Percentiles rank a stretch among this genome's conserved stretches.
phyloP scores from a whole-genome alignment of 2,113 vertebrate species.

The Ammodramus savannarum region DNA sequence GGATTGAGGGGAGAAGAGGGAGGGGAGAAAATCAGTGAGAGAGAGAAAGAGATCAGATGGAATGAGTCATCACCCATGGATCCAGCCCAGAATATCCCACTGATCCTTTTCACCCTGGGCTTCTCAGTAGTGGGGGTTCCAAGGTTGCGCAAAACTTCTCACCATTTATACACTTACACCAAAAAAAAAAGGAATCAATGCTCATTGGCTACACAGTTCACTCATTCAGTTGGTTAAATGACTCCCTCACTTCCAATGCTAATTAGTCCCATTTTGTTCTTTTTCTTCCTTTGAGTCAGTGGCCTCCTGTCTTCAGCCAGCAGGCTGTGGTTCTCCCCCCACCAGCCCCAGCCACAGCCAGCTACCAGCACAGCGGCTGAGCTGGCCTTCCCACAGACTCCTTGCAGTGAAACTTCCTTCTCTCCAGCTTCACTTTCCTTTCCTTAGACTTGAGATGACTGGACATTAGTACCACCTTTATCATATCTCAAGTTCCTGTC shows the following conservation, averaged over 20 bases:
- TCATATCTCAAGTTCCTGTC: too few species aligned
- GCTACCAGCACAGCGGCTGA: neutral
- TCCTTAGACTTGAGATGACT: neutral
- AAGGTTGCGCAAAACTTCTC: neutral
- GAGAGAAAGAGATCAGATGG: neutral
- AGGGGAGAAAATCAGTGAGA: neutral
- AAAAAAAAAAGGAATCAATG: neutral
- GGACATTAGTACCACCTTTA: neutral
- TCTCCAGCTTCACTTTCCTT: neutral
- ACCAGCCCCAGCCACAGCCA: neutral
- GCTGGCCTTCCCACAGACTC: neutral
- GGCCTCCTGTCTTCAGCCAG: neutral
- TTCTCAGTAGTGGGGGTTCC: neutral
- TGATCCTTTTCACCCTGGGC: neutral
- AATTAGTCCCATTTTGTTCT: neutral
- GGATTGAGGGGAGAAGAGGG: too few species aligned
- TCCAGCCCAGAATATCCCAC: neutral
- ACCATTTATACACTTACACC: neutral
- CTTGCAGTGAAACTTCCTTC: neutral
- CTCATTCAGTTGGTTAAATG: neutral
- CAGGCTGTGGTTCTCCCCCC: rapidly evolving
- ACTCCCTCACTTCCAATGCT: neutral
- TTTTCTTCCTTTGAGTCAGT: neutral
- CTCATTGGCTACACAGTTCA: neutral
- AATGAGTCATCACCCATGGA: too few species aligned